Evolutionary conservation across 2,888 invertebrate genomes (phyloP).

Genomic region (Leptopilina syphax): DNA sequence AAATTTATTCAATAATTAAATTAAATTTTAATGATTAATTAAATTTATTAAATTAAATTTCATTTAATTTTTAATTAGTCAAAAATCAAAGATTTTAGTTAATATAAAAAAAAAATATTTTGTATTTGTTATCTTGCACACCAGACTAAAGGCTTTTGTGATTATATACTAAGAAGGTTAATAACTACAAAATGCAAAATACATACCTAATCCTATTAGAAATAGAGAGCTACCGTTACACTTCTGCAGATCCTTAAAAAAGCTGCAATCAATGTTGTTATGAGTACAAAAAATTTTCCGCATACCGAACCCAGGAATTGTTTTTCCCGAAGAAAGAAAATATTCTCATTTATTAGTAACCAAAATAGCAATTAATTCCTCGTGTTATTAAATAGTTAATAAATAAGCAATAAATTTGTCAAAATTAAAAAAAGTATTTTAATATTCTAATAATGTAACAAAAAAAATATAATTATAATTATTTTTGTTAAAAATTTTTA

Average conservation of each 20-base stretch:
- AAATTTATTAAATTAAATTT: neutral
- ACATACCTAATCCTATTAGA: conserved; percentile 24
- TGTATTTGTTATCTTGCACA: conserved; percentile 27
- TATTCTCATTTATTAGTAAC: too few relatives aligned
- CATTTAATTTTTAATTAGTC: too few relatives aligned
- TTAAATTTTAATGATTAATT: too few relatives aligned
- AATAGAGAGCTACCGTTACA: conserved; percentile 19
- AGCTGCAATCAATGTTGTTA: conserved; percentile 21
- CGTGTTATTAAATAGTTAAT: too few relatives aligned
- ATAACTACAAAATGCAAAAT: conserved; percentile 28
- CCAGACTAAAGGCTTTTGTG: conserved; percentile 43
- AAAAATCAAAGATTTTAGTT: neutral
- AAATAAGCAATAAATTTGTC: too few relatives aligned
- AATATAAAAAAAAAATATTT: neutral
- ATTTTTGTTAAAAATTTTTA: too few relatives aligned
- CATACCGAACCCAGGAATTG: conserved; percentile 3
- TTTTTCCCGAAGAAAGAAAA: too few relatives aligned
- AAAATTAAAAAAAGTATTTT: too few relatives aligned
- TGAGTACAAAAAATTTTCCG: conserved; percentile 1
- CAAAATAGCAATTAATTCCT: too few relatives aligned
- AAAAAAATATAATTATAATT: too few relatives aligned
- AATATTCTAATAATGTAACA: too few relatives aligned
- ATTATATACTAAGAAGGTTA: neutral
- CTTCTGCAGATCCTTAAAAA: conserved; percentile 30
- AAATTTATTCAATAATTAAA: too few relatives aligned